Conservation (phyloP, 2,797 vertebrate genomes). For the Picus viridis region DNA sequence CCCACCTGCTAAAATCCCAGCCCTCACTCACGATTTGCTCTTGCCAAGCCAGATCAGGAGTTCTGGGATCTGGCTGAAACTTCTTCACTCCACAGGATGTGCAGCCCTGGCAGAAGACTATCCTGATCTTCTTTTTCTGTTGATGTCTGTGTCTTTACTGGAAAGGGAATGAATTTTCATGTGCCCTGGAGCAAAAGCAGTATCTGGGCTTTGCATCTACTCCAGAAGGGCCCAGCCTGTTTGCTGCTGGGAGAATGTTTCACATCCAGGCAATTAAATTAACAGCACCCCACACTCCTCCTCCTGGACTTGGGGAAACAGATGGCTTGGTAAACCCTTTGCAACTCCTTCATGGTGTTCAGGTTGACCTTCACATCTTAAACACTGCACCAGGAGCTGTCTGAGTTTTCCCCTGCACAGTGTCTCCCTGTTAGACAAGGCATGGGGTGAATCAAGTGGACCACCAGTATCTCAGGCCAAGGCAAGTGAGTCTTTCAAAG, state of each 20-base stretch:
- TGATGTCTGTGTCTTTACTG: neutral
- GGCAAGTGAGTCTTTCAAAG: neutral
- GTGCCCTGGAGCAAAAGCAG: neutral
- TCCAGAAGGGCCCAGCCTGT: neutral
- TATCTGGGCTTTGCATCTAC: neutral
- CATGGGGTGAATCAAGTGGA: neutral
- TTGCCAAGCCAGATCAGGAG: neutral
- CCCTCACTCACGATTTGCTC: neutral
- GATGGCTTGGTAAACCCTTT: neutral
- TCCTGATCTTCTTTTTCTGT: neutral
- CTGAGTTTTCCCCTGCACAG: neutral
- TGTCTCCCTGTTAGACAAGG: neutral
- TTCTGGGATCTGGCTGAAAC: neutral
- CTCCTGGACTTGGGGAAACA: neutral
- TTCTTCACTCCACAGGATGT: neutral
- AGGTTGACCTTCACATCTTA: neutral
- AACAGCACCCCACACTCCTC: neutral
- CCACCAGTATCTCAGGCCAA: neutral
- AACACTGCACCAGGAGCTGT: neutral
- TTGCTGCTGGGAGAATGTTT: neutral
- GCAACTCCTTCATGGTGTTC: neutral
- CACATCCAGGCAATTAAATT: neutral
- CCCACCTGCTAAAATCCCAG: neutral
- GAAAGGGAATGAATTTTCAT: neutral
- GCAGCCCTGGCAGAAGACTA: neutral